Percentiles rank a stretch among this genome's conserved stretches.
Conservation (phyloP, 2,888 invertebrate genomes). For the Rotaria magnacalcarata region DNA sequence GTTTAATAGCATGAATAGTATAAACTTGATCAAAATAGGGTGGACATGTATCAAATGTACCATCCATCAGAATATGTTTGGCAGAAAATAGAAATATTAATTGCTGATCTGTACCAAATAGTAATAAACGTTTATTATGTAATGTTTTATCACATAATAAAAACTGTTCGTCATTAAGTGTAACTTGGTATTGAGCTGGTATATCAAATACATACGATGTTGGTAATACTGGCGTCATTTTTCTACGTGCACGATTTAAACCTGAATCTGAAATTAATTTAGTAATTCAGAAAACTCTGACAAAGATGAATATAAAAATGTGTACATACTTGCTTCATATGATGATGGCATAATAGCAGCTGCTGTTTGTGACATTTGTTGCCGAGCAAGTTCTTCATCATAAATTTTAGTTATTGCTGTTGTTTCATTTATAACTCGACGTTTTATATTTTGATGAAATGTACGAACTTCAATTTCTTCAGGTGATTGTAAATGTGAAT, state of each 20-base stretch:
- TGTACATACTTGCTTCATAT: not conserved
- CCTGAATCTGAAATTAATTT: not conserved
- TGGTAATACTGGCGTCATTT: not conserved
- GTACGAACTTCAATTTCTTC: not conserved
- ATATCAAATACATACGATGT: not conserved
- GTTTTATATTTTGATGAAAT: not conserved
- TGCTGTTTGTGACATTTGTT: not conserved
- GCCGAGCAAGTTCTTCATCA: not conserved
- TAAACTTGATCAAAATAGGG: not conserved
- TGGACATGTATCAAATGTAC: not conserved
- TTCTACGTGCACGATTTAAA: not conserved
- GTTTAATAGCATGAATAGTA: not conserved
- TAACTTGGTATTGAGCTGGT: not conserved
- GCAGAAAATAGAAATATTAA: no score
- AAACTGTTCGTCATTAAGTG: not conserved
- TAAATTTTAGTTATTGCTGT: conserved; percentile 6
- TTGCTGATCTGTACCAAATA: no score
- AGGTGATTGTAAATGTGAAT: not conserved
- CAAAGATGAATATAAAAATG: not conserved
- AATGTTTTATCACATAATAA: no score
- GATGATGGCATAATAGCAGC: conserved; percentile 11
- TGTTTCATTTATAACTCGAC: conserved; percentile 11
- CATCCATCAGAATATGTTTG: not conserved
- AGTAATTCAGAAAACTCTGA: not conserved
- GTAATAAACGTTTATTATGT: no score